Evolutionary conservation across 2,888 invertebrate species (phyloP).

Genomic region (Trileptium ribeirensis): DNA sequence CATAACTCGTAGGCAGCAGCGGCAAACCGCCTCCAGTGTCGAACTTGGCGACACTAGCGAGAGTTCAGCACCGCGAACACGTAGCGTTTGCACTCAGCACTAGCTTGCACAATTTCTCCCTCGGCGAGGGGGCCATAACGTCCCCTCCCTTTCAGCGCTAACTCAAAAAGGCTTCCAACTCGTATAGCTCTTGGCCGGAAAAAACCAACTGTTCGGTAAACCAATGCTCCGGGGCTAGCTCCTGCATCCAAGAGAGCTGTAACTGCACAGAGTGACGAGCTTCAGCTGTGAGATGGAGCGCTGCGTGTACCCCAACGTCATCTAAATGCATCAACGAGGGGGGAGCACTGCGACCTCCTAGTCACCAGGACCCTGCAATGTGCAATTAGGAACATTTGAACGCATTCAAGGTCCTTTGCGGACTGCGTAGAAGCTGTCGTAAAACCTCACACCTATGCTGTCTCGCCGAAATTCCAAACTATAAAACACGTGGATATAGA

Average conservation of each 20-base stretch:
- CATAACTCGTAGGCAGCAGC: constrained; percentile 73
- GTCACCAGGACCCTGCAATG: too few relatives aligned
- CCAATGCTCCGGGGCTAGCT: constrained; percentile 59
- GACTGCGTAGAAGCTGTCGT: constrained; percentile 80
- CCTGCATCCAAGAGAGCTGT: constrained; percentile 59
- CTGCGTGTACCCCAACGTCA: constrained; percentile 72
- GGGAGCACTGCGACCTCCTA: constrained; percentile 41
- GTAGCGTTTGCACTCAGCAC: constrained; percentile 83
- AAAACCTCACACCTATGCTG: constrained; percentile 77
- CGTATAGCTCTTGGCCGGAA: constrained; percentile 20
- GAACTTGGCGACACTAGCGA: constrained; percentile 68
- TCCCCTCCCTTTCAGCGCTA: constrained; percentile 78
- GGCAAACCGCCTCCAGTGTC: constrained; percentile 65
- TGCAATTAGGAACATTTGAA: constrained; percentile 69
- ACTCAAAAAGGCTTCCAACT: constrained; percentile 71
- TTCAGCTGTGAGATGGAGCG: constrained; percentile 80
- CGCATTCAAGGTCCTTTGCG: constrained; percentile 72
- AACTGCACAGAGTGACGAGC: constrained; percentile 50
- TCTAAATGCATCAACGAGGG: constrained; percentile 64
- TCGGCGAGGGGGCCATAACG: constrained; percentile 61
- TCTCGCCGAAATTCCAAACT: constrained; percentile 62
- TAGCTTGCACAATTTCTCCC: constrained; percentile 66
- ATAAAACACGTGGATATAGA: too few relatives aligned
- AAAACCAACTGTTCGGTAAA: constrained; percentile 29
- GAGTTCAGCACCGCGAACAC: constrained; percentile 62